Evolutionary conservation across 2,888 invertebrate species (phyloP), one percentile per base, ranked within the genome.

Genomic region (Nezara viridula): DNA sequence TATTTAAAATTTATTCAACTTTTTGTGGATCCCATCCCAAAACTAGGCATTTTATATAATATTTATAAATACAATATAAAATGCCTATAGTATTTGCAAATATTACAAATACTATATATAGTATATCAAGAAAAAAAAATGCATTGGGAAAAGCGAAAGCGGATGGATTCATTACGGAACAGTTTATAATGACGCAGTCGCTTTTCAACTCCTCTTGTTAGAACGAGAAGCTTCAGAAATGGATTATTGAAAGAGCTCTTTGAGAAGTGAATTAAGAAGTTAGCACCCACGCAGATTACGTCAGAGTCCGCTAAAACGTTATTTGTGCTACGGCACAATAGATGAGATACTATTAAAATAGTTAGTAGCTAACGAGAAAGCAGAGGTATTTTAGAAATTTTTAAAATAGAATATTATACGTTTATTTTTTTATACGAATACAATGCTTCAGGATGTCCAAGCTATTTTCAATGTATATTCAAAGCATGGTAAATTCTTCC

Each of bases 151-250:
- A 73, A 21, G 37, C 7, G 32, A 9, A 19, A 73, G 19, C 5
- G 6, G 37, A 19, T 1, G 21, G 21, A 66, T 60, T 60, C 27
- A 14, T 27, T 27, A 32, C 21, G 37, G 10, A 44, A 44, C 44
- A 44, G 66, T 19, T 37, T 7, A 73, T 37, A 32, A 73, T 19
- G 32, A 73, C 66, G 19, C 19, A 32, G 66, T 21, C 37, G 37
- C 66, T 73, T 73, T 73, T 32, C 32, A 73, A 19, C 66, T 16
- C 16, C 32, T 6, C 66, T 60, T 37, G 37, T 73, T 32, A 73
- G 9, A 73, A 32, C 66, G 32, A 73, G 66, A 66, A 16, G 32
- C 32, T 93, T 95, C 95, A 50, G 94, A 95, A 44, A 91, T 95
- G 93, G 91, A 93, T 92, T 92, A 95, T 93, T 16, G n/a, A 44